Evolutionary conservation across 2,888 invertebrate genomes (phyloP).

Genomic region (Blera fallax): DNA sequence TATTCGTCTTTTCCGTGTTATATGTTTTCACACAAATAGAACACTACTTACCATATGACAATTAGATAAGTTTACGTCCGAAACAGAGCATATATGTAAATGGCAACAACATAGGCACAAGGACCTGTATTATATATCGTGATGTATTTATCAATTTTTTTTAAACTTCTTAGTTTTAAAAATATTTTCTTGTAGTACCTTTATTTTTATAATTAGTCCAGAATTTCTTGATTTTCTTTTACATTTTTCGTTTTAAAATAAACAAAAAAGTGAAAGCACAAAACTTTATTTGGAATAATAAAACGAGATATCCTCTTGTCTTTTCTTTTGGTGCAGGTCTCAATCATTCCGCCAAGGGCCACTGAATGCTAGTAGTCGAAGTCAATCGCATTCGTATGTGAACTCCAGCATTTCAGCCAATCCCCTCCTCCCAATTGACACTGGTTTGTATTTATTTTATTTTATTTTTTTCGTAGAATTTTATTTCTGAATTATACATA

Average conservation of each 20-base stretch:
- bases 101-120: neutral
- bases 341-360: conserved; percentile 93
- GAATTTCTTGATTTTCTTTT: neutral
- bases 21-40: no score
- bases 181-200: neutral
- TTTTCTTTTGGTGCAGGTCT: conserved; percentile 88
- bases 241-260: neutral
- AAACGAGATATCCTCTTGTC: conserved; percentile 82
- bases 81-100: no score
- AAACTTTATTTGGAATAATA: conserved; percentile 74
- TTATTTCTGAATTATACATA: conserved; percentile 75
- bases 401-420: conserved; percentile 96
- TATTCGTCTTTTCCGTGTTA: no score
- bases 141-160: neutral
- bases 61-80: no score
- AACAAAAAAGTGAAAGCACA: conserved; percentile 20
- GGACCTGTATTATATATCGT: neutral
- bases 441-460: conserved; percentile 83
- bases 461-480: conserved; percentile 36
- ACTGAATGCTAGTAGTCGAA: conserved; percentile 83
- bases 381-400: conserved; percentile 86
- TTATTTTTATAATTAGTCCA: neutral
- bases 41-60: no score
- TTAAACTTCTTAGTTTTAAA: neutral
- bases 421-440: conserved; percentile 95